Conservation (phyloP, 2,888 invertebrate species). For the Nomada flava region DNA sequence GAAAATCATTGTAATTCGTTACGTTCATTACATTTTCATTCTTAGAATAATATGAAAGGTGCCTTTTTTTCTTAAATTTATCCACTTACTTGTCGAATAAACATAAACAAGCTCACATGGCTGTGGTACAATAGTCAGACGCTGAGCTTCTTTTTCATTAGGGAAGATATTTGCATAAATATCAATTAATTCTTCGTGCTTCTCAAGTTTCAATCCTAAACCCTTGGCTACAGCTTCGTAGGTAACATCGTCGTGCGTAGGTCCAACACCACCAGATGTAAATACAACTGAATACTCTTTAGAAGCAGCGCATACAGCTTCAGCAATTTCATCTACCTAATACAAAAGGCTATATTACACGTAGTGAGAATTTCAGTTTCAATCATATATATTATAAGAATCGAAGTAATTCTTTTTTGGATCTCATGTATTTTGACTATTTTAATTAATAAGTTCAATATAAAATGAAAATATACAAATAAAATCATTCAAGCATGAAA, state of each 20-base stretch:
- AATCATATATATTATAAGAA: not conserved
- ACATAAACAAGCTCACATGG: conserved; percentile 75
- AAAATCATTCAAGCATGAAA: not conserved
- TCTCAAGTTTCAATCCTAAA: conserved; percentile 78
- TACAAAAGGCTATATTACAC: conserved; percentile 50
- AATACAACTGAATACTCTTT: conserved; percentile 85
- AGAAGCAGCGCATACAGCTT: conserved; percentile 85
- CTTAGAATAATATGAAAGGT: not conserved
- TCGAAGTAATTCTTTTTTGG: not conserved
- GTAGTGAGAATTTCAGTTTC: conserved; percentile 44
- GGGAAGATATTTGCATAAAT: conserved; percentile 71
- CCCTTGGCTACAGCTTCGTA: conserved; percentile 86
- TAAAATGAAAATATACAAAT: not conserved
- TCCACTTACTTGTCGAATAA: conserved; percentile 59
- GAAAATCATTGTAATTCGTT: conserved; percentile 27
- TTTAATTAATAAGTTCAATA: not conserved
- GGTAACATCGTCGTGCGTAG: conserved; percentile 89
- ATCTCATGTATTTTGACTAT: not conserved
- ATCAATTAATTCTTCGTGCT: conserved; percentile 78
- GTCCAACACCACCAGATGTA: conserved; percentile 89
- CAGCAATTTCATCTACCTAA: conserved; percentile 85
- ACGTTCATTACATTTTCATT: not conserved
- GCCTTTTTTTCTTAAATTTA: not conserved
- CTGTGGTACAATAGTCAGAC: conserved; percentile 74
- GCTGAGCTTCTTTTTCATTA: conserved; percentile 65